phyloP scores from a whole-genome alignment of 2,888 invertebrate species.

The Dexiosoma caninum region DNA sequence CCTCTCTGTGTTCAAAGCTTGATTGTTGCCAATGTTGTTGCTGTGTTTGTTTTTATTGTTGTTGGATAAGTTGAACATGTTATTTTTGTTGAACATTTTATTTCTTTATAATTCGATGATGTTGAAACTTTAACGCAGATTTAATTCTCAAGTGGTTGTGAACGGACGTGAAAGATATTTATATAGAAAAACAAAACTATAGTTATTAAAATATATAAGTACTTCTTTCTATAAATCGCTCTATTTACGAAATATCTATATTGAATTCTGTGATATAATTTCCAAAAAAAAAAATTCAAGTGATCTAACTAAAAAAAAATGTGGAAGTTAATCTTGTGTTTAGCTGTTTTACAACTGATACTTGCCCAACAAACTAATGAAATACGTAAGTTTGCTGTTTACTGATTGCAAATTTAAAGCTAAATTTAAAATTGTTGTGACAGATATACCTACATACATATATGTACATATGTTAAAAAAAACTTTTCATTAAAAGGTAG shows the following conservation, averaged over 20 bases:
- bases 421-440: too few relatives aligned
- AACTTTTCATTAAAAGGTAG: too few relatives aligned
- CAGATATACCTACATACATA: too few relatives aligned
- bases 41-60: neutral
- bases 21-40: conserved; percentile 54
- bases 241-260: neutral
- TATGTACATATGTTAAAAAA: too few relatives aligned
- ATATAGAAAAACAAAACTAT: neutral
- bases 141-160: conserved; percentile 64
- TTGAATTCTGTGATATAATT: conserved; percentile 36
- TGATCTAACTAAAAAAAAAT: conserved; percentile 64
- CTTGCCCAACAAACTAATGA: conserved; percentile 66
- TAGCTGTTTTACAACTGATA: conserved; percentile 66
- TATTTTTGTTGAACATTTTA: conserved; percentile 31
- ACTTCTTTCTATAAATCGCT: neutral
- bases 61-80: conserved; percentile 13
- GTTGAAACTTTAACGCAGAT: conserved; percentile 66
- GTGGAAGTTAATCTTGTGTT: conserved; percentile 67
- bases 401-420: too few relatives aligned
- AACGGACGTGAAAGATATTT: conserved; percentile 56
- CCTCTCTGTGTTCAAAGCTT: conserved; percentile 29
- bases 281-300: conserved; percentile 35
- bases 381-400: conserved; percentile 71
- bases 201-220: too few relatives aligned
- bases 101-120: conserved; percentile 67